Base-by-base conservation (phyloP, 2,888 invertebrate species). In the Aquatica leii region DNA sequence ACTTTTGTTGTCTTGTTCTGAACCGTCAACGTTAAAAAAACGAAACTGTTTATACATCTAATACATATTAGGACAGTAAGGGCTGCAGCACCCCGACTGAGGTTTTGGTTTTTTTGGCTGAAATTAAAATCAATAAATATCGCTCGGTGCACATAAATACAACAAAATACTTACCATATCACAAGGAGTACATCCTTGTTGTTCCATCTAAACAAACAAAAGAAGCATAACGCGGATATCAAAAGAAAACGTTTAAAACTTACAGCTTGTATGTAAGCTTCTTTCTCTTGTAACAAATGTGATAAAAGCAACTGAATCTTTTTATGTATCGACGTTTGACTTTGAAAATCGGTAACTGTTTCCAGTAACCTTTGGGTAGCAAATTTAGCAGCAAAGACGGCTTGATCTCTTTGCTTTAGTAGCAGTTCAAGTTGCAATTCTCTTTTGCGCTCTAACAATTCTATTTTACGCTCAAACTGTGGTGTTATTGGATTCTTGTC, bases 291-390 rank as follows among this genome's bases (percentile, higher is more conserved):
- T 14, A 80, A 66, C 69, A 81, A 69, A 48, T 73, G 72, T 1
- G 78, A 74, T 24, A 81, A 66, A 60, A 76, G 70, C 12, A 69
- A 58, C 49, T 79, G 77, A 2, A 78, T 72, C 21, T 76, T 71
- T 56, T 76, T 77, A 41, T 80, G 78, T 1, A 73, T 71, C 53
- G 75, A 71, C 8, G 76, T 73, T 61, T 79, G 78, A 6, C 65
- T 68, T 61, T 79, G 76, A 59, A 79, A 79, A 69, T 81, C 80
- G 6, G 68, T 68, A 15, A 79, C 76, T 0, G 80, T 79, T 18
- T 80, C 76, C 51, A 77, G 62, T 17, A 81, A 62, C 65, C 78
- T 78, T 59, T 77, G 71, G 0, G 78, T 78, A 0, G 79, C 78
- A 57, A 79, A 78, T 67, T 73, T 74, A 0, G 81, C 80, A 0